Evolutionary conservation across 2,797 vertebrate genomes (phyloP).

Genomic region (Rhynchotus rufescens): DNA sequence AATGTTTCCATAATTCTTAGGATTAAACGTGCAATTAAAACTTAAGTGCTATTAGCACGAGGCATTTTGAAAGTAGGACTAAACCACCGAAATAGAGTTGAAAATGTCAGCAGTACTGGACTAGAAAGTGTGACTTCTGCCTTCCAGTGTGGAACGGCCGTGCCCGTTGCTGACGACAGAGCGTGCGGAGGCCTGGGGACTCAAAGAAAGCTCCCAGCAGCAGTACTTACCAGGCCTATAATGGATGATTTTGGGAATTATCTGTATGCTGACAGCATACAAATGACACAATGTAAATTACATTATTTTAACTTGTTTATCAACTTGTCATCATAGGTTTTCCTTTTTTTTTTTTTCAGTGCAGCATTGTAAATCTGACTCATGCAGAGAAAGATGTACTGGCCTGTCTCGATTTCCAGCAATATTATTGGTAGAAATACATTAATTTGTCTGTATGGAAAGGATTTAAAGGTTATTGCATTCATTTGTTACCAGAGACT

Average conservation of each 20-base stretch:
- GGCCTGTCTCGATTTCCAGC: slow-evolving; percentile 4
- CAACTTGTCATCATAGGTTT: background rate
- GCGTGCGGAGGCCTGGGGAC: background rate
- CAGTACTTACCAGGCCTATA: background rate
- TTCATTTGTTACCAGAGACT: slow-evolving; percentile 61
- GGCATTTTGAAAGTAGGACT: slow-evolving; percentile 19
- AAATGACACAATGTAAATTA: slow-evolving; percentile 6
- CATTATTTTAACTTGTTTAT: slow-evolving; percentile 67
- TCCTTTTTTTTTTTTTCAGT: background rate
- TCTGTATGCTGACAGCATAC: background rate
- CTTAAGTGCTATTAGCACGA: slow-evolving; percentile 5
- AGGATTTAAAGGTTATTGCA: slow-evolving; percentile 67
- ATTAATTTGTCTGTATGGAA: slow-evolving; percentile 67
- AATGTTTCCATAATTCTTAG: background rate
- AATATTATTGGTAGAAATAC: slow-evolving; percentile 54
- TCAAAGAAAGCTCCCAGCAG: background rate
- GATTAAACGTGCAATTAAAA: slow-evolving; percentile 63
- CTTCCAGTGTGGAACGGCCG: background rate
- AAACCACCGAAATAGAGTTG: background rate
- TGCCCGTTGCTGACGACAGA: background rate
- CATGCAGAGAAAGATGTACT: slow-evolving; percentile 19
- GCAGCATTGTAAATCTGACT: slow-evolving; percentile 37
- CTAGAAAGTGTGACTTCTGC: background rate
- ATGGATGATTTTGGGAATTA: slow-evolving; percentile 42
- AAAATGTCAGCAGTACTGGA: background rate